phyloP scores from a whole-genome alignment of 2,113 vertebrate species.

The Channa maculata region DNA sequence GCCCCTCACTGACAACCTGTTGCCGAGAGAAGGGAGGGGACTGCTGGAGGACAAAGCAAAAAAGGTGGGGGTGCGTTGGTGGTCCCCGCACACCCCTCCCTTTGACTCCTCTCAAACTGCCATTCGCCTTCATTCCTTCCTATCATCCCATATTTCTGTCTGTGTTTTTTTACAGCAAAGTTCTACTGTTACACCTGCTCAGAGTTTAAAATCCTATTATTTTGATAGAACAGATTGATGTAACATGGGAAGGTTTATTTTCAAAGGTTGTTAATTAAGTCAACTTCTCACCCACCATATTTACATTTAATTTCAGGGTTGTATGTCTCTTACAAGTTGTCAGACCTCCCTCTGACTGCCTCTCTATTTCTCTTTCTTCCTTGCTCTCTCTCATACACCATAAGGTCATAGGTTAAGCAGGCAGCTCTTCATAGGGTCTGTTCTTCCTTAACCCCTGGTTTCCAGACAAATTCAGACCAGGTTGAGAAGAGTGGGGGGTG shows the following conservation, averaged over 20 bases:
- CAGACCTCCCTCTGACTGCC: constrained; percentile 32
- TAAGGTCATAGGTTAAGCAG: constrained; percentile 80
- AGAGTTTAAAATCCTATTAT: constrained; percentile 14
- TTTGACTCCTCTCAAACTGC: constrained; percentile 1
- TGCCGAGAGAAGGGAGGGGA: constrained; percentile 58
- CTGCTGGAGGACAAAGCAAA: constrained; percentile 45
- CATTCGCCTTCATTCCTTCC: not conserved
- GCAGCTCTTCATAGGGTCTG: constrained; percentile 75
- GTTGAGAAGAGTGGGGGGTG: not conserved
- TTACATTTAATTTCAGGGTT: constrained; percentile 35
- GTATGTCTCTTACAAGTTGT: constrained; percentile 21
- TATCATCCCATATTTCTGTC: constrained; percentile 17
- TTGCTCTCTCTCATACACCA: constrained; percentile 61
- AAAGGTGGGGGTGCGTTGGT: constrained; percentile 41
- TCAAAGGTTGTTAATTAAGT: constrained; percentile 21
- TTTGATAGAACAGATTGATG: constrained; percentile 16
- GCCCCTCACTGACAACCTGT: constrained; percentile 76
- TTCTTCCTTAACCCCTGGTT: constrained; percentile 80
- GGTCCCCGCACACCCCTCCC: constrained; percentile 5
- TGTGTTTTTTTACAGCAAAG: constrained; percentile 15
- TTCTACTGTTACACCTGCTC: constrained; percentile 48
- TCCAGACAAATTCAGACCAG: constrained; percentile 58
- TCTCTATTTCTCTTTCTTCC: constrained; percentile 36
- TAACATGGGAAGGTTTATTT: constrained; percentile 26
- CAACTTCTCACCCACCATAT: constrained; percentile 26